Percentiles rank a stretch among this genome's conserved stretches.
Evolutionary conservation across 1,140 invertebrate genomes (phyloP).

Genomic region (Drosophila prosaltans): DNA sequence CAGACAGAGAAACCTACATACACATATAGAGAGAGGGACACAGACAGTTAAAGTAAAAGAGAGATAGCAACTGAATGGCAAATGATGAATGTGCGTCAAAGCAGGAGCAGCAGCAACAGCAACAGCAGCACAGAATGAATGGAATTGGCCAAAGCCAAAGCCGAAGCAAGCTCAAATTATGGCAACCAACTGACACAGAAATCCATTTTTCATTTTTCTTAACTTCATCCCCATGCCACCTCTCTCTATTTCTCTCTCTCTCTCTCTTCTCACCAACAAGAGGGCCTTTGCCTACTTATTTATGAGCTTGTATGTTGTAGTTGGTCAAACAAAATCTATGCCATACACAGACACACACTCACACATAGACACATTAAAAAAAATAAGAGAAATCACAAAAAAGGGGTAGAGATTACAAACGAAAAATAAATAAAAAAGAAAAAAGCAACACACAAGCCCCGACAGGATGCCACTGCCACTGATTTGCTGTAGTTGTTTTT

Average conservation of each 20-base stretch:
- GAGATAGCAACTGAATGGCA: constrained; percentile 58
- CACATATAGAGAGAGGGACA: constrained; percentile 31
- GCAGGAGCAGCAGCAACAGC: constrained; percentile 16
- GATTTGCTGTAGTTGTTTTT: constrained; percentile 49
- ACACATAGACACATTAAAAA: constrained; percentile 19
- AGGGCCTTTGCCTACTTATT: constrained; percentile 75
- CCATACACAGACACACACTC: constrained; percentile 16
- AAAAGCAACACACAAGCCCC: constrained; percentile 63
- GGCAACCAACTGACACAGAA: constrained; percentile 81
- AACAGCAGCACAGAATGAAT: constrained; percentile 29
- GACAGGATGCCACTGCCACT: constrained; percentile 44
- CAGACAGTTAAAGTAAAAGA: constrained; percentile 30
- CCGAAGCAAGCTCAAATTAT: constrained; percentile 68
- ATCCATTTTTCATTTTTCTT: constrained; percentile 78
- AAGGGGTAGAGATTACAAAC: constrained; percentile 77
- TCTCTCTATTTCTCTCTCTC: neutral
- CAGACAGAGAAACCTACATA: constrained; percentile 43
- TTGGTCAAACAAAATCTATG: constrained; percentile 67
- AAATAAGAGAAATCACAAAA: constrained; percentile 39
- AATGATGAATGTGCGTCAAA: constrained; percentile 79
- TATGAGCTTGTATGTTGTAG: constrained; percentile 77
- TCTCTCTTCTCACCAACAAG: neutral
- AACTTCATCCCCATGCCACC: constrained; percentile 14
- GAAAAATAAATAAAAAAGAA: constrained; percentile 78
- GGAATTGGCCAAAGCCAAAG: constrained; percentile 23